phyloP scores from a whole-genome alignment of 2,797 vertebrate species.

The Megaceryle alcyon region DNA sequence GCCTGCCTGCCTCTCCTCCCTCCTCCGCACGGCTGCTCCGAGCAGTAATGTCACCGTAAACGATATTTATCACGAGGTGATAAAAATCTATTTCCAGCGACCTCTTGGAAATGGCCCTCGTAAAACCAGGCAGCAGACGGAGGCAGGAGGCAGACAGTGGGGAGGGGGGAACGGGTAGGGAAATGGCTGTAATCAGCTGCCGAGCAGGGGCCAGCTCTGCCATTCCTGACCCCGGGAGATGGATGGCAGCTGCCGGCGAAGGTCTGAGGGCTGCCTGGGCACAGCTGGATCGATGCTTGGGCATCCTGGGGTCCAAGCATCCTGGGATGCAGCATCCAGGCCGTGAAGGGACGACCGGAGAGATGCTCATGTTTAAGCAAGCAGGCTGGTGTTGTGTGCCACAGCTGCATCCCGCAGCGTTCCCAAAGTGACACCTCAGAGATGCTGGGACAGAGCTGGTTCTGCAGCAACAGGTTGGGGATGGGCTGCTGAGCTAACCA shows the following conservation, averaged over 20 bases:
- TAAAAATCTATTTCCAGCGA: slow-evolving; percentile 74
- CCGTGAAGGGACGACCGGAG: not conserved
- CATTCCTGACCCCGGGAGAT: not conserved
- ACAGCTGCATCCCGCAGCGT: accelerated
- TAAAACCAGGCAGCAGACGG: slow-evolving; percentile 70
- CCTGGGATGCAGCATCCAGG: not conserved
- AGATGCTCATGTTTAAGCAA: accelerated
- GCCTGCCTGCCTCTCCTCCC: not conserved
- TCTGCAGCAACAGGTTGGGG: not conserved
- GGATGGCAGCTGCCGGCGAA: not conserved
- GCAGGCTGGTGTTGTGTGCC: accelerated
- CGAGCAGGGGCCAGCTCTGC: slow-evolving; percentile 3
- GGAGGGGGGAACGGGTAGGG: slow-evolving; percentile 51
- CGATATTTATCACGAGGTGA: slow-evolving; percentile 70
- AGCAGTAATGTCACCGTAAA: slow-evolving; percentile 65
- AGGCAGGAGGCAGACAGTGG: slow-evolving; percentile 63
- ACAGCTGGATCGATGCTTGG: not conserved
- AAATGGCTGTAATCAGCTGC: slow-evolving; percentile 19
- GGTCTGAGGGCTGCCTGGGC: not conserved
- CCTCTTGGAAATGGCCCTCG: slow-evolving; percentile 73
- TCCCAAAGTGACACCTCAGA: not conserved
- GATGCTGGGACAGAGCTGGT: not conserved
- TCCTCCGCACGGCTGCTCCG: not conserved
- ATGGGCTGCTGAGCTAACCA: not conserved
- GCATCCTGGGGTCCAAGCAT: not conserved